These are phyloP conservation scores for Cossypha niveicapilla DNA, from an alignment of 2,797 vertebrate species.

Conservation along the genomic window DNA sequence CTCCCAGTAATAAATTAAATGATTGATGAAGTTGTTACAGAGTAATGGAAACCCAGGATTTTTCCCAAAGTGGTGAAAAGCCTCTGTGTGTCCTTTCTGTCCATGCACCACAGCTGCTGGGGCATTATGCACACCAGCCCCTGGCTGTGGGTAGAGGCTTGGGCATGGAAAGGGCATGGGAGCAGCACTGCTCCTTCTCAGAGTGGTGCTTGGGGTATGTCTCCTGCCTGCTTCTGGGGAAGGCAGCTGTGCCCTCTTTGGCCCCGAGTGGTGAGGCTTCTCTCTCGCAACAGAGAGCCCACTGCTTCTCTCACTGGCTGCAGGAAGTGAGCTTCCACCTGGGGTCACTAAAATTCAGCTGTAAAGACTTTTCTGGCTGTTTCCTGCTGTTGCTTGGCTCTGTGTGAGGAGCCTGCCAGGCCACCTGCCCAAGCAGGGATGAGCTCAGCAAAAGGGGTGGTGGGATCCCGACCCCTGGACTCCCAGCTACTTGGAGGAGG, in stretches of 20 bases:
- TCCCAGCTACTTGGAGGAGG: neutral
- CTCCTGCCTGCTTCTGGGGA: neutral
- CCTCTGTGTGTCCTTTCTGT: neutral
- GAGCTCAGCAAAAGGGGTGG: neutral
- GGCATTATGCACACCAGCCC: accelerated
- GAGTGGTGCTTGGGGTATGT: neutral
- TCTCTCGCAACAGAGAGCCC: neutral
- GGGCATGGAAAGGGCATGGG: neutral
- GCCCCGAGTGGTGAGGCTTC: neutral
- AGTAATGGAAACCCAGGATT: neutral
- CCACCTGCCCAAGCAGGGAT: neutral
- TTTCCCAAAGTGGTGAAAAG: neutral
- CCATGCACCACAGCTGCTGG: neutral
- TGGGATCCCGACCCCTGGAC: neutral
- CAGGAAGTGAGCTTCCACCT: neutral
- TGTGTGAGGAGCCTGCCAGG: neutral
- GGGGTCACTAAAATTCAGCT: accelerated
- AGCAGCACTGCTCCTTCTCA: neutral
- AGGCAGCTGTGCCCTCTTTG: neutral
- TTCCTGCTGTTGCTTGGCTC: accelerated
- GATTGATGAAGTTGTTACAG: accelerated
- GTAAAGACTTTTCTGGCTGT: neutral
- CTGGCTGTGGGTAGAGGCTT: neutral
- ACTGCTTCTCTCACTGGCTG: accelerated
- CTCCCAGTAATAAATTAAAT: neutral